These are phyloP conservation scores for Semaprochilodus insignis DNA, from an alignment of 2,797 vertebrate species.

Conservation along the genomic window DNA sequence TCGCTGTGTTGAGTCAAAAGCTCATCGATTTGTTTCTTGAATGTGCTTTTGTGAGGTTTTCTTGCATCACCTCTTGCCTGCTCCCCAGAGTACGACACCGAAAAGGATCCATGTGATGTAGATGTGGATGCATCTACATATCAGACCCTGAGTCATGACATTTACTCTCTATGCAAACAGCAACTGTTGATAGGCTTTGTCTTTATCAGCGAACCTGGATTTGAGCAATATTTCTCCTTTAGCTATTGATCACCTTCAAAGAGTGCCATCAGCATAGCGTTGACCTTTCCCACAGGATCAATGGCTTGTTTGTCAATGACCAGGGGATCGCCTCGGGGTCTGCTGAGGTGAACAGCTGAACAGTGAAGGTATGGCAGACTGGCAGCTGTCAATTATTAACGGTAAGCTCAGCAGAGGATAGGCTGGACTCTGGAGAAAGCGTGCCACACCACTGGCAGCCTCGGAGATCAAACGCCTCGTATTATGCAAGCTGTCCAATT, in stretches of 20 bases:
- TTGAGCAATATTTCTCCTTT: not conserved
- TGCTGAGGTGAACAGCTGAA: conserved; percentile 64
- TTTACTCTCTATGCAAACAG: not conserved
- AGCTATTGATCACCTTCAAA: not conserved
- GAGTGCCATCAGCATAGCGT: not conserved
- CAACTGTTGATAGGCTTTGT: not conserved
- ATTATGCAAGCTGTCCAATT: conserved; percentile 81
- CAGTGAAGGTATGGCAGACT: conserved; percentile 70
- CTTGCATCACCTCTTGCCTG: not conserved
- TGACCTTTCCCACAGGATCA: conserved; percentile 32
- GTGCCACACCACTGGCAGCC: conserved; percentile 74
- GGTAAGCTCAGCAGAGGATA: conserved; percentile 70
- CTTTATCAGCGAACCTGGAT: not conserved
- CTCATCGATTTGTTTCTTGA: not conserved
- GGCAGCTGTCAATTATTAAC: conserved; percentile 81
- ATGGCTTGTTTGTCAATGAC: conserved; percentile 47
- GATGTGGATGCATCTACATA: not conserved
- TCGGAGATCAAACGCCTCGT: conserved; percentile 77
- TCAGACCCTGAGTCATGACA: not conserved
- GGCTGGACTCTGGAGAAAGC: conserved; percentile 75
- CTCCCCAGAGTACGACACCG: not conserved
- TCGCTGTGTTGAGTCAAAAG: not conserved
- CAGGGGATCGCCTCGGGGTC: conserved; percentile 62
- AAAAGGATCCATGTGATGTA: not conserved
- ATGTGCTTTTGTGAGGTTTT: not conserved